Percentiles rank a stretch among this genome's conserved stretches.
Conservation (phyloP, 2,888 invertebrate species). For the Chaetogeoica ovagalla region DNA sequence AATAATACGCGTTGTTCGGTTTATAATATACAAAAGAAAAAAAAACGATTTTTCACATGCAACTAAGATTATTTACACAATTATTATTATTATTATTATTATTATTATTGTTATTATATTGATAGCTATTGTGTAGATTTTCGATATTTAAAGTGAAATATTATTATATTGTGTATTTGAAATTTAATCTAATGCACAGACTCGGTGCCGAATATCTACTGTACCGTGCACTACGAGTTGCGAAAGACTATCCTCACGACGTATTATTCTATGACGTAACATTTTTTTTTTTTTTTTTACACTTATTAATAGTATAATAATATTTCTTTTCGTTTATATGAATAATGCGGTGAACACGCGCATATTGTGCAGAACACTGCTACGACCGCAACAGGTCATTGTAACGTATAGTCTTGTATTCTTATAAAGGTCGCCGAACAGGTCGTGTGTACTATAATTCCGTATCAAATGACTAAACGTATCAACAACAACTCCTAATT, state of each 20-base stretch:
- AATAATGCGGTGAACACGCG: background rate
- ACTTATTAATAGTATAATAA: constrained; percentile 9
- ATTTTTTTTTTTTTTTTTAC: constrained; percentile 8
- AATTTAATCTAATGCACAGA: background rate
- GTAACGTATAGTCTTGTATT: background rate
- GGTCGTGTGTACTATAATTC: constrained; percentile 2
- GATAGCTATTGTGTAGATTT: too few species aligned
- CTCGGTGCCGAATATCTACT: background rate
- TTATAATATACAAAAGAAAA: too few species aligned
- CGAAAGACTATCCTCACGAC: constrained; percentile 31
- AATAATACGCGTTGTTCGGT: too few species aligned
- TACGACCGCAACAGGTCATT: background rate
- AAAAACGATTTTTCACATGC: too few species aligned
- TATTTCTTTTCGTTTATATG: constrained; percentile 5
- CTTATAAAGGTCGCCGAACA: constrained; percentile 19
- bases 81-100: too few species aligned
- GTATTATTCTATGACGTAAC: constrained; percentile 23
- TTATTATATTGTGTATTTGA: background rate
- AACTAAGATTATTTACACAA: too few species aligned
- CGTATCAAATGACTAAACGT: constrained; percentile 10
- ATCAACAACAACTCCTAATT: background rate
- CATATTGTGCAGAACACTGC: too few species aligned
- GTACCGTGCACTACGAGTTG: background rate
- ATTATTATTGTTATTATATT: too few species aligned
- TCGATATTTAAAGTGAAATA: background rate